Base-by-base conservation (phyloP, 2,888 invertebrate genomes). In the Brenthis ino region DNA sequence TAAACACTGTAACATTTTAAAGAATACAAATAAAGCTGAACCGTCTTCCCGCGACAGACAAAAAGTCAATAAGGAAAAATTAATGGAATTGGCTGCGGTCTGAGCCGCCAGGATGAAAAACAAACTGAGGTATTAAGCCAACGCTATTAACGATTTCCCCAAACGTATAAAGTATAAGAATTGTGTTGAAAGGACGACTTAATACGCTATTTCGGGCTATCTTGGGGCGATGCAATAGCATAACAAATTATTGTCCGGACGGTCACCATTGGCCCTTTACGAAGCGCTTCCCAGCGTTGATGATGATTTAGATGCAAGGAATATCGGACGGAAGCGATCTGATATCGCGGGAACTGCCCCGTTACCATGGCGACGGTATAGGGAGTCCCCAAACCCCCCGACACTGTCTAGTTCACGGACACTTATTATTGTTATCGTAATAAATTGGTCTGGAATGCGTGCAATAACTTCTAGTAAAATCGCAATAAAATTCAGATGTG, bases 291-390 rank as follows among this genome's bases (percentile, higher is more conserved):
- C 87, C 87, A 85, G 77, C 82, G 72, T 85, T 90, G 91, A 93
- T 91, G 89, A 91, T 92, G 92, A 92, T 92, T 91, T 91, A 91
- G 89, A 88, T 89, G 90, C 89, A 88, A 84, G 86, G 83, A 86
- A 85, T 84, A 87, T 86, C 82, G 84, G 84, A 78, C 88, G 88
- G 88, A 89, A 87, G 83, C 80, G 80, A 76, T 77, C 77, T 84
- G 83, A 85, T 86, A 84, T 81, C 82, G 84, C 84, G 84, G 84
- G 79, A 81, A 78, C 75, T 74, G 74, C 76, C 70, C 66, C 77
- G 90, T 91, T 79, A 80, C 81, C 83, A 86, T 89, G 82, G 82
- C 81, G 82, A 92, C 88, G 74, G 68, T 65, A 57, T 43, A 70
- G 77, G 79, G 76, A 74, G 75, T 72, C 69, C 69, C 70, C 63